Evolutionary conservation across 2,113 vertebrate species (phyloP).

Genomic region (Potamarius usumacintae): DNA sequence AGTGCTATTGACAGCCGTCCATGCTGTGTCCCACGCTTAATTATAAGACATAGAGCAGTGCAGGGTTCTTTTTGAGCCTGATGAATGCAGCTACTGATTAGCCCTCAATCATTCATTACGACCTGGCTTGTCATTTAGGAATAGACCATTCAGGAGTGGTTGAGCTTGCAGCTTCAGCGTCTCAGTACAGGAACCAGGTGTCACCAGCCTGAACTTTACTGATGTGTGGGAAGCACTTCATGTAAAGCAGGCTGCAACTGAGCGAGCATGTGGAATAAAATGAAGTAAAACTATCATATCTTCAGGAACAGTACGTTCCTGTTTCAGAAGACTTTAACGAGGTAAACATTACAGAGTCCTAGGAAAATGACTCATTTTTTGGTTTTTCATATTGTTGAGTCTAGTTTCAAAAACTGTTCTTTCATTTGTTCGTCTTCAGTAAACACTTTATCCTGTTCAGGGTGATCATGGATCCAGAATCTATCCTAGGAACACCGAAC

Average conservation of each 20-base stretch:
- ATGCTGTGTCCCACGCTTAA: conserved; percentile 42
- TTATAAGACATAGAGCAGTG: conserved; percentile 54
- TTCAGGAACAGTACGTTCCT: neutral
- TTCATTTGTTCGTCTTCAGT: neutral
- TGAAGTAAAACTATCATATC: neutral
- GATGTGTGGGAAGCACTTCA: conserved; percentile 37
- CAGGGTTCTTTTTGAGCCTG: conserved; percentile 41
- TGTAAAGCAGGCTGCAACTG: conserved; percentile 6
- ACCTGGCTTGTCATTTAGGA: conserved; percentile 55
- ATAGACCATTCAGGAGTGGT: conserved; percentile 45
- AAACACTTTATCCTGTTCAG: neutral
- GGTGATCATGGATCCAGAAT: neutral
- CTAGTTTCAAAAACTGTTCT: neutral
- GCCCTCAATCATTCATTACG: conserved; percentile 48
- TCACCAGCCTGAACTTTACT: conserved; percentile 40
- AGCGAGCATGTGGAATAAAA: conserved; percentile 1
- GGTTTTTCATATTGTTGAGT: neutral
- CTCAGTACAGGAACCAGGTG: conserved; percentile 51
- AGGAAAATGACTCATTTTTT: neutral
- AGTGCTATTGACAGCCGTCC: conserved; percentile 9
- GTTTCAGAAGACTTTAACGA: neutral
- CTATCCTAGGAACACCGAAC: neutral
- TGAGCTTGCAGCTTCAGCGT: conserved; percentile 39
- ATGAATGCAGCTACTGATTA: conserved; percentile 53
- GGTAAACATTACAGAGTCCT: neutral